phyloP scores from a whole-genome alignment of 2,797 vertebrate genomes.

The Oreochromis grahami region DNA sequence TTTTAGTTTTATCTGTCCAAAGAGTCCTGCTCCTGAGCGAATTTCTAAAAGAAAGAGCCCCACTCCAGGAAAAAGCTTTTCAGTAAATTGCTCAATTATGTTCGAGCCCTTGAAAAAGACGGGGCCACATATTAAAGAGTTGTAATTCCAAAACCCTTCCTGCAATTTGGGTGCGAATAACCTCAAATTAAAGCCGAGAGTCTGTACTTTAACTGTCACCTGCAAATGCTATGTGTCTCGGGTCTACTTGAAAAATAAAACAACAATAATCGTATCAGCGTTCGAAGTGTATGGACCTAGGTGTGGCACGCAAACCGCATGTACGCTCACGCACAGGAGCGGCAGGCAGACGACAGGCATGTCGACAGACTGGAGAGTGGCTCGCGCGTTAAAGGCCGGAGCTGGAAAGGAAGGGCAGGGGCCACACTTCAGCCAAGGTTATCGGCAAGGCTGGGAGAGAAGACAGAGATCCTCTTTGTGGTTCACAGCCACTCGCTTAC shows the following conservation, averaged over 20 bases:
- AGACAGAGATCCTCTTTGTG: constrained; percentile 36
- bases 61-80: neutral
- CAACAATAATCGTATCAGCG: neutral
- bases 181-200: neutral
- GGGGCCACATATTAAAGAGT: neutral
- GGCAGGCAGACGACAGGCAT: neutral
- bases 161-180: neutral
- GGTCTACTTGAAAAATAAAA: neutral
- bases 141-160: neutral
- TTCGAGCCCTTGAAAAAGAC: neutral
- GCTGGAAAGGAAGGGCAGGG: neutral
- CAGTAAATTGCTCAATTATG: neutral
- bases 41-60: neutral
- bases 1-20: neutral
- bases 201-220: neutral
- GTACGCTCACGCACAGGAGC: neutral
- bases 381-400: neutral
- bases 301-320: neutral
- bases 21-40: neutral
- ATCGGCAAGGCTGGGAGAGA: neutral
- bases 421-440: constrained; percentile 21
- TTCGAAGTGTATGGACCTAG: neutral
- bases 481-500: constrained; percentile 43
- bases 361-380: neutral
- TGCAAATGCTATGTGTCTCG: neutral